Evolutionary conservation across 2,797 vertebrate genomes (phyloP).

Genomic region (Hyperoplus lanceolatus): DNA sequence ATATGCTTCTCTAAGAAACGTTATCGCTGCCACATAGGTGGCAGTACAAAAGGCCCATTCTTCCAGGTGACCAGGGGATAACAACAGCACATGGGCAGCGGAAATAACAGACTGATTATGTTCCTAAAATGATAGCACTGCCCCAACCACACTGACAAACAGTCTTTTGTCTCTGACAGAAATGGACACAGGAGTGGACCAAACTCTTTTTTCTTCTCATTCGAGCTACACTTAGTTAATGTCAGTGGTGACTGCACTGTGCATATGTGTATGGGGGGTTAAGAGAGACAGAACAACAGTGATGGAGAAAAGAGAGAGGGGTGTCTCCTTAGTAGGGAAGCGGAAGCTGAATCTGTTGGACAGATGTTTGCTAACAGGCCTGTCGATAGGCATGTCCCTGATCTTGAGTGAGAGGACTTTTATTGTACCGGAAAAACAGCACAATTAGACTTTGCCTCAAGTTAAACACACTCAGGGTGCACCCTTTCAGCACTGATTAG

Average conservation of each 20-base stretch:
- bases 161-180: slow-evolving; percentile 89
- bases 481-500: slow-evolving; percentile 83
- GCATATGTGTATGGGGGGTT: slow-evolving; percentile 21
- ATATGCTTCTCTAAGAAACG: slow-evolving; percentile 90
- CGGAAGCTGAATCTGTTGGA: slow-evolving; percentile 88
- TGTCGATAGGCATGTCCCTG: slow-evolving; percentile 84
- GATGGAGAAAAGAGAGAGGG: slow-evolving; percentile 27
- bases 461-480: slow-evolving; percentile 83
- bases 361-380: slow-evolving; percentile 93
- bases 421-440: slow-evolving; percentile 89
- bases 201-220: slow-evolving; percentile 79
- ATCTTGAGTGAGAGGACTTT: slow-evolving; percentile 89
- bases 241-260: slow-evolving; percentile 61
- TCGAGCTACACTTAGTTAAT: slow-evolving; percentile 67
- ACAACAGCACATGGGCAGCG: slow-evolving; percentile 91
- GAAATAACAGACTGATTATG: slow-evolving; percentile 98
- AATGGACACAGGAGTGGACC: slow-evolving; percentile 79
- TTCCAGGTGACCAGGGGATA: slow-evolving; percentile 89
- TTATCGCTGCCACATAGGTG: slow-evolving; percentile 92
- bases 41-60: slow-evolving; percentile 93
- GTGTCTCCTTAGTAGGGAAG: slow-evolving; percentile 80
- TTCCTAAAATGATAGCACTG: slow-evolving; percentile 95
- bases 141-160: slow-evolving; percentile 91
- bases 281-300: slow-evolving; percentile 1
- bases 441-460: slow-evolving; percentile 88